Evolutionary conservation across 2,888 invertebrate genomes (phyloP).

Genomic region (Lochmaea capreae): DNA sequence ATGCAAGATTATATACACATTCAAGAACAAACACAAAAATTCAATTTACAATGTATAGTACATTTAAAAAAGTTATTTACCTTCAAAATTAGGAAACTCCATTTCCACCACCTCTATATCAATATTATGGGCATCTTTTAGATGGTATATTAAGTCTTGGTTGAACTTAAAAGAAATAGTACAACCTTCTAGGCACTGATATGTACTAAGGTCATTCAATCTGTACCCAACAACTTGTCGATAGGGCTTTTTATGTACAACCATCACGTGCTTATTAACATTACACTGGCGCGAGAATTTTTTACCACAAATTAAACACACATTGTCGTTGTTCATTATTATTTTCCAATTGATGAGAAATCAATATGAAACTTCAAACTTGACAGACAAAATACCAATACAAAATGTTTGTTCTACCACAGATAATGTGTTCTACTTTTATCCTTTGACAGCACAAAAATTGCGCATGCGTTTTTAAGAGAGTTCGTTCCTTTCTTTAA

Average conservation of each 20-base stretch:
- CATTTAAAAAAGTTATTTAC: not conserved
- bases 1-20: too few relatives aligned
- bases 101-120: not conserved
- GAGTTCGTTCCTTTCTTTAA: not conserved
- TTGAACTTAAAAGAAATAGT: not conserved
- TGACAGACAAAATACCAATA: not conserved
- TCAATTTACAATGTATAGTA: too few relatives aligned
- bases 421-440: not conserved
- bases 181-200: constrained; percentile 1
- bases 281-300: not conserved
- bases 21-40: too few relatives aligned
- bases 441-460: not conserved
- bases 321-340: not conserved
- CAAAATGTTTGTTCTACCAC: not conserved
- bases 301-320: constrained; percentile 1
- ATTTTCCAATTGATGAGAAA: not conserved
- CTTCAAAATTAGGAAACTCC: not conserved
- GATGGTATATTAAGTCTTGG: not conserved
- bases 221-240: not conserved
- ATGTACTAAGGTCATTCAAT: not conserved
- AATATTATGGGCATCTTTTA: not conserved
- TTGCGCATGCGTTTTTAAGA: not conserved
- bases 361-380: not conserved
- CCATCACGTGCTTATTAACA: not conserved
- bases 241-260: not conserved